These are phyloP conservation scores for Cryptoblepharus egeriae DNA, from an alignment of 2,797 vertebrate species.

Conservation along the genomic window DNA sequence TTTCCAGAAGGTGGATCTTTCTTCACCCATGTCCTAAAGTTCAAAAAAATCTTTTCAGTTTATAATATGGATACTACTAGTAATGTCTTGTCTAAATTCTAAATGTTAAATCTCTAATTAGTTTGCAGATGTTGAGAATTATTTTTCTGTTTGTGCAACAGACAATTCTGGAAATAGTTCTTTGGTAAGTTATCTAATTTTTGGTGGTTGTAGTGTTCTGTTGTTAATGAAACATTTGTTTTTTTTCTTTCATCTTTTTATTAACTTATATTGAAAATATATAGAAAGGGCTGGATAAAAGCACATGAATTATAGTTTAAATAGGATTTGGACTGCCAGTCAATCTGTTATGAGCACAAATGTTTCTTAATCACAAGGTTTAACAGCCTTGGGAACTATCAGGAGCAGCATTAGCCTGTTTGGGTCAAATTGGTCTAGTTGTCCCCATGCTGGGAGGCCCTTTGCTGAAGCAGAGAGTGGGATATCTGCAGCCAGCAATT, in stretches of 20 bases:
- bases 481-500: too few species aligned
- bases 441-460: too few species aligned
- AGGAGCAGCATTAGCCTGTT: background rate
- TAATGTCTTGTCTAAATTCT: background rate
- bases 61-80: background rate
- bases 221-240: background rate
- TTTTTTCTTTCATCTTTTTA: background rate
- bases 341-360: background rate
- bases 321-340: constrained; percentile 7
- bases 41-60: background rate
- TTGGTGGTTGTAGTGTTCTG: background rate
- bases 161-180: constrained; percentile 86
- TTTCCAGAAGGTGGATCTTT: background rate
- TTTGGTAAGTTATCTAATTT: constrained; percentile 82
- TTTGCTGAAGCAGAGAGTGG: too few species aligned
- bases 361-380: constrained; percentile 13
- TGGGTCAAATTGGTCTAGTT: too few species aligned
- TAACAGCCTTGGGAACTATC: constrained; percentile 9
- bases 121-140: constrained; percentile 93
- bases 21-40: background rate
- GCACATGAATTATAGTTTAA: background rate
- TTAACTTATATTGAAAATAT: background rate
- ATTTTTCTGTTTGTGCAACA: constrained; percentile 87
- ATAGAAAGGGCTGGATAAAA: background rate
- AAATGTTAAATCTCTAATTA: constrained; percentile 69